A percentile compares a stretch with the other conserved stretches of the same genome.
Conservation (phyloP, 2,888 invertebrate species). For the Drosophila subsilvestris region DNA sequence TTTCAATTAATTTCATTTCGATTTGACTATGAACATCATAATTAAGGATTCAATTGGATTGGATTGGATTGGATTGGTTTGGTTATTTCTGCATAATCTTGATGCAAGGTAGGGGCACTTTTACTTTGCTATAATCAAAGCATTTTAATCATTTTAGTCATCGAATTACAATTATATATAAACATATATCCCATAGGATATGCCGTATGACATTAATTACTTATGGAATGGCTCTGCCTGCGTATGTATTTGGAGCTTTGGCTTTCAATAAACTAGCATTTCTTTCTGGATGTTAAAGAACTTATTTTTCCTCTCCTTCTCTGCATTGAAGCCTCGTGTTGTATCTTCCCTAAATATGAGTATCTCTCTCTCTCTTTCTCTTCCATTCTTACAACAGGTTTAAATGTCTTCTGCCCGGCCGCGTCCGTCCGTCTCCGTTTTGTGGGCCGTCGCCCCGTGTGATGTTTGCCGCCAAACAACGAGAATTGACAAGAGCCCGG, state of each 20-base stretch:
- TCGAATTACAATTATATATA: too few relatives aligned
- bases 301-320: not conserved
- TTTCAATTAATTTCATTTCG: not conserved
- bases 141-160: too few relatives aligned
- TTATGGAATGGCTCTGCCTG: too few relatives aligned
- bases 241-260: too few relatives aligned
- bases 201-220: too few relatives aligned
- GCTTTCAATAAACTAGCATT: too few relatives aligned
- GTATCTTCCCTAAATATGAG: not conserved
- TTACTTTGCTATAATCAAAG: not conserved
- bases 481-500: conserved; percentile 73
- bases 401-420: conserved; percentile 24
- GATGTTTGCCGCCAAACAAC: conserved; percentile 72
- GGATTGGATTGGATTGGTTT: not conserved
- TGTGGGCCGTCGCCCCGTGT: conserved; percentile 36
- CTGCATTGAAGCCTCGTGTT: too few relatives aligned
- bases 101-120: not conserved
- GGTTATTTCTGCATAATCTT: not conserved
- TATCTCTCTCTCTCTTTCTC: not conserved
- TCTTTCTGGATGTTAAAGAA: not conserved
- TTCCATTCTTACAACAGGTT: conserved; percentile 34
- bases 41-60: not conserved
- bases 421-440: conserved; percentile 21
- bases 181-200: too few relatives aligned
- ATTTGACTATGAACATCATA: not conserved